Base-by-base conservation (phyloP, 2,888 invertebrate genomes). In the Chloromyia formosa region DNA sequence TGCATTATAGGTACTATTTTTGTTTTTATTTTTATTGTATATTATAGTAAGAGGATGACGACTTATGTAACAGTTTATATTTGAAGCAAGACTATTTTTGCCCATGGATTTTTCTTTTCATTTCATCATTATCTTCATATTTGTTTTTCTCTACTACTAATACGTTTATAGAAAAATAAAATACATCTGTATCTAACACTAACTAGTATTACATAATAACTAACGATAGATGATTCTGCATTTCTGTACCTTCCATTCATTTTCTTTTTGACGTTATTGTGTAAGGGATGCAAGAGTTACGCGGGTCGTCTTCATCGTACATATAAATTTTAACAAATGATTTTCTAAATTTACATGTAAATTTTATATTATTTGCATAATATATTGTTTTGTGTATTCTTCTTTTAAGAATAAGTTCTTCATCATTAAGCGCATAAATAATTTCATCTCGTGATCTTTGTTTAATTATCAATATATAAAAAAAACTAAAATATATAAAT, bases 391-490 rank as follows among this genome's bases (percentile, higher is more conserved):
- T 23, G 14, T 35, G 16, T 40, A 16, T 62, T 62, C 1, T 16
- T 60, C 16, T 62, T 23, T 60, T 22, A 60, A 14, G 20, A 60
- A n/a, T 66, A 35, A 66, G 45, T 66, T 45, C 66, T 61, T 74
- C 64, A 42, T 75, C 62, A 49, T 69, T 73, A 75, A 75, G 75
- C 75, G 75, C 75, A 75, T 75, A 75, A 75, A 75, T 75, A 74
- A 35, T 49, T 58, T 58, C 53, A 12, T 60, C 27, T 35, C 56
- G 69, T 64, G 40, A 49, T 68, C 49, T 12, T 5, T 42, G 42
- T 42, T 42, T 12, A 42, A 49, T 7, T n/a, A 49, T n/a, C 10
- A 49, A 49, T 35, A 35, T 35, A 4, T 4, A 35, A 4, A 7
- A 35, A 35, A 35, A 2, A 35, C 27, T 35, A 35, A 40, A n/a